Evolutionary conservation across 2,888 invertebrate genomes (phyloP).

Genomic region (Camptogramma bilineatum): DNA sequence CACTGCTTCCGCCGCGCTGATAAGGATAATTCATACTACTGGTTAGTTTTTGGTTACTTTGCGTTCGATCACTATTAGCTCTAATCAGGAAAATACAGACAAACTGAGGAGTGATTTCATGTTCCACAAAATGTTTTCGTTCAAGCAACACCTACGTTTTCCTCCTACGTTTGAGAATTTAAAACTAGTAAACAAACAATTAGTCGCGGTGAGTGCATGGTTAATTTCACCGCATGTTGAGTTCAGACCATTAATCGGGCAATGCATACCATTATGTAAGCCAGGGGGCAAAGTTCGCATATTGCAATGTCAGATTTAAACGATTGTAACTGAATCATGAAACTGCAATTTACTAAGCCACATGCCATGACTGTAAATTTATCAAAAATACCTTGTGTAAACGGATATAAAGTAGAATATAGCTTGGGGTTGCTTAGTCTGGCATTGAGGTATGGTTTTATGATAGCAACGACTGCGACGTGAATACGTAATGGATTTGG

Average conservation of each 20-base stretch:
- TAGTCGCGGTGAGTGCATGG: not conserved
- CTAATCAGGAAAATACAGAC: no score
- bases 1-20: not conserved
- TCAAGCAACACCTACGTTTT: not conserved
- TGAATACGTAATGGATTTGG: slow-evolving; percentile 10
- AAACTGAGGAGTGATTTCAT: no score
- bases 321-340: slow-evolving; percentile 19
- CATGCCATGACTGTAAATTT: not conserved
- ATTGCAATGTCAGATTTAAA: slow-evolving; percentile 29
- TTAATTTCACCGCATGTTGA: not conserved
- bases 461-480: slow-evolving; percentile 4
- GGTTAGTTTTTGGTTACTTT: not conserved
- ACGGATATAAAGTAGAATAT: slow-evolving; percentile 2
- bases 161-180: not conserved
- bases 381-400: not conserved
- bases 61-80: no score
- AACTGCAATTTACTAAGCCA: slow-evolving; percentile 13
- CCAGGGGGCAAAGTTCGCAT: slow-evolving; percentile 14
- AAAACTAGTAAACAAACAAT: not conserved
- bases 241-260: not conserved
- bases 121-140: not conserved
- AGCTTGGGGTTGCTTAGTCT: slow-evolving; percentile 6
- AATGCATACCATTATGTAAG: slow-evolving; percentile 6
- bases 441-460: slow-evolving; percentile 7
- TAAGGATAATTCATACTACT: not conserved